Evolutionary conservation across 2,113 vertebrate species (phyloP).

Genomic region (Myotis davidii): DNA sequence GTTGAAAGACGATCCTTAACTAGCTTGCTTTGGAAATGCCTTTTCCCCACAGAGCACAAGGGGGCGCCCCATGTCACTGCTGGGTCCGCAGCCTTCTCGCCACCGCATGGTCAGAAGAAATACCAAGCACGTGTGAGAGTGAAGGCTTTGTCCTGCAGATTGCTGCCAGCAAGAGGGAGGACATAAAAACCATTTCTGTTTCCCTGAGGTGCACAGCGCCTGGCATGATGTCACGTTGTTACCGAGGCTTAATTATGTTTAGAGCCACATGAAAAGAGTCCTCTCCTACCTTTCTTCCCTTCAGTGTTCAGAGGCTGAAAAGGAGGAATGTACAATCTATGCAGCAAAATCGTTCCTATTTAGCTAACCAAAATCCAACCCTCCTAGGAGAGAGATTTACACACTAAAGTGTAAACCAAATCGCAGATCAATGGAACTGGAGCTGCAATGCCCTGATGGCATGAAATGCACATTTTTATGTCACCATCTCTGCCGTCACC

Average conservation of each 20-base stretch:
- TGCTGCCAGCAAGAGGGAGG: neutral
- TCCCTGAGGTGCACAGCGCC: neutral
- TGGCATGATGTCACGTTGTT: neutral
- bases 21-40: neutral
- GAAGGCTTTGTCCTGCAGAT: neutral
- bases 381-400: neutral
- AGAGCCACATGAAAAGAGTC: neutral
- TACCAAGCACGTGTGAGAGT: neutral
- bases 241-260: neutral
- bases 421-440: neutral
- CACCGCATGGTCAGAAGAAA: neutral
- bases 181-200: neutral
- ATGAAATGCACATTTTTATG: neutral
- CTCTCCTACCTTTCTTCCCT: neutral
- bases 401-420: neutral
- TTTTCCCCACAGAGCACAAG: slow-evolving; percentile 53
- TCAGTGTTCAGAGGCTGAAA: neutral
- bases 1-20: neutral
- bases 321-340: neutral
- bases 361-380: neutral
- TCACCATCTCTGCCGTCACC: neutral
- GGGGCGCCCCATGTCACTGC: neutral
- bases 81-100: neutral
- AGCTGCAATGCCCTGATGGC: neutral
- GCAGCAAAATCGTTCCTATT: neutral